Evolutionary conservation across 2,113 vertebrate species (phyloP), one percentile per base, ranked within the genome.

Genomic region (Bungarus multicinctus): DNA sequence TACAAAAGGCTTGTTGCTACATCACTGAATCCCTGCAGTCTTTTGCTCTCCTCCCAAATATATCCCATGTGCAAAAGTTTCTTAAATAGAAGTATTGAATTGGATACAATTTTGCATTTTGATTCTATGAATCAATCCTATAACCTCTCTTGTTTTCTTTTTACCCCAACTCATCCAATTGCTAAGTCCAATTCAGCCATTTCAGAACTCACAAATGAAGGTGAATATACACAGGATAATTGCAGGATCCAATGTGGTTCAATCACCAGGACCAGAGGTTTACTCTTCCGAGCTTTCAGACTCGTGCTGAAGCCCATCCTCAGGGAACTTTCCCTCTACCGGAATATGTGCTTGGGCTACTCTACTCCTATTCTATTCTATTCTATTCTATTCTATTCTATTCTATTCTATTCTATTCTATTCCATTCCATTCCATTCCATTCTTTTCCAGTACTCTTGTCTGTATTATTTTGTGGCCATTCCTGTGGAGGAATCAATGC

Each of bases 401-500:
- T 50, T 50, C 47, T 1, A 50, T 50, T 11, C 55, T 7, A 57
- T 57, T 57, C 53, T 4, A 54, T 54, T 54, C 55, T 7, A 57
- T 53, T 53, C 55, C 3, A 58, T 60, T 60, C 57, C 9, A 25
- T 58, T 9, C 58, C 4, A 30, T 30, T 9, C 45, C 16, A 43
- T 50, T 53, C 87, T 52, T 45, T 16, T 30, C 23, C 11, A 12
- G 10, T 50, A 25, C 27, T 23, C 9, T 9, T 7, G 69, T n/a
- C 43, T 88, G 45, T 55, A 58, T 92, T 30, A 54, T 94, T 69
- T 92, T 95, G 94, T 92, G 91, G 87, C 30, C 39, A 6, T 30
- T 34, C 55, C 9, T 93, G 87, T 92, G 8, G 47, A 64, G 87
- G 91, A 92, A 88, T 91, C 95, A 81, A 94, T 94, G 88, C 93